phyloP scores from a whole-genome alignment of 30 jellyfish, hydroid and myxozoan species.

The Rhopilema esculentum region DNA sequence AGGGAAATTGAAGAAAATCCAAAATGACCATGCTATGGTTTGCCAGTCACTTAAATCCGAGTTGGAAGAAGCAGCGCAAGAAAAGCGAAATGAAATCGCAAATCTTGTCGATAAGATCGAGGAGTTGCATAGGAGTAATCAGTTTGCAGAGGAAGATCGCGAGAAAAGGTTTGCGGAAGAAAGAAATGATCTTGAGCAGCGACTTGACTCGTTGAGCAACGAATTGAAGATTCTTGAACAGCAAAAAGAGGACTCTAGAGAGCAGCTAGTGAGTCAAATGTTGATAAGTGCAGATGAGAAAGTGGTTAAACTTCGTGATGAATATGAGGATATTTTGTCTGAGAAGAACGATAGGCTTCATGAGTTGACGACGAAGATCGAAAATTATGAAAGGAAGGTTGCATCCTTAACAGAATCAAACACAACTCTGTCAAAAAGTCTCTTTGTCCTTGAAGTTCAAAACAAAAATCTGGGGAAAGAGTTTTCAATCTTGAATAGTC shows the following conservation, averaged over 20 bases:
- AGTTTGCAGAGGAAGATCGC: conserved; percentile 3
- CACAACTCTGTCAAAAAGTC: conserved; percentile 32
- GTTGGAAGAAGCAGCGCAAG: conserved; percentile 50
- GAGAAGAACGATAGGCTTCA: conserved; percentile 66
- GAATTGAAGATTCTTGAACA: conserved; percentile 23
- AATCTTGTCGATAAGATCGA: conserved; percentile 31
- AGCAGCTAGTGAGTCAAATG: conserved; percentile 36
- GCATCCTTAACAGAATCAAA: conserved; percentile 27
- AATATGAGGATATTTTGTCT: conserved; percentile 14
- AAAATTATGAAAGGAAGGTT: conserved; percentile 19
- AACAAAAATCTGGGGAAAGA: conserved; percentile 12
- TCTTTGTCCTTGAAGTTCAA: conserved; percentile 34
- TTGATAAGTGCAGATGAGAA: conserved; percentile 55
- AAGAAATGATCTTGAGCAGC: background rate
- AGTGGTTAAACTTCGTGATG: conserved; percentile 43
- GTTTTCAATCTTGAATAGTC: background rate
- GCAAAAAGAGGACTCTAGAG: conserved; percentile 67
- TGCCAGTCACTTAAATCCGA: conserved; percentile 68
- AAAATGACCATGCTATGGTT: conserved; percentile 50
- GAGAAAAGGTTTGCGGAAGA: conserved; percentile 24
- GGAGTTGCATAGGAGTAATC: conserved; percentile 1
- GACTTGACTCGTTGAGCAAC: background rate
- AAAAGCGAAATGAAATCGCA: conserved; percentile 41
- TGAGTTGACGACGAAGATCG: conserved; percentile 33
- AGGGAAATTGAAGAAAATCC: conserved; percentile 69